A percentile compares a stretch with the other conserved stretches of the same genome.
phyloP scores from a whole-genome alignment of 2,113 vertebrate genomes.

The Gambusia affinis region DNA sequence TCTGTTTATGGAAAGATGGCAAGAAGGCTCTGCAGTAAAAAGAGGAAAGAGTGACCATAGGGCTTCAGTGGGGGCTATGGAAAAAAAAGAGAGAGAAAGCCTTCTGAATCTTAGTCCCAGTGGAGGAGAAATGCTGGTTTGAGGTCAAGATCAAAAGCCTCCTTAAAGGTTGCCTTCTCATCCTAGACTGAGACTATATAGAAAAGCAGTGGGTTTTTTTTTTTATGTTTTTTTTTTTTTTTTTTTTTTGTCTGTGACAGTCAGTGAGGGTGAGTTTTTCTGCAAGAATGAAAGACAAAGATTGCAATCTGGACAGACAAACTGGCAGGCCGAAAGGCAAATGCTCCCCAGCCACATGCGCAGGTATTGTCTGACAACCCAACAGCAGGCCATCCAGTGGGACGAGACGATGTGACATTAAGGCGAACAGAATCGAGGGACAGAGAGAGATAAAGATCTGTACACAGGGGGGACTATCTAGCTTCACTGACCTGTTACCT shows the following conservation, averaged over 20 bases:
- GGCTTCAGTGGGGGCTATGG: slow-evolving; percentile 6
- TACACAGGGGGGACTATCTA: neutral
- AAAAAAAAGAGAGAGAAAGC: neutral
- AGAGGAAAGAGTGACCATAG: slow-evolving; percentile 36
- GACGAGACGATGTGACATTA: slow-evolving; percentile 23
- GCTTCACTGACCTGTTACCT: neutral
- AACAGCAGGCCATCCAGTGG: slow-evolving; percentile 25
- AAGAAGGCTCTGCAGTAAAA: slow-evolving; percentile 53
- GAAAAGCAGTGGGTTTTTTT: slow-evolving; percentile 1
- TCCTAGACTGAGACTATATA: slow-evolving; percentile 28
- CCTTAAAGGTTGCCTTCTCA: slow-evolving; percentile 50
- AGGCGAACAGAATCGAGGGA: slow-evolving; percentile 14
- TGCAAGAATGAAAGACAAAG: slow-evolving; percentile 23
- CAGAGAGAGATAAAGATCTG: slow-evolving; percentile 6
- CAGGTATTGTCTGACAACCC: slow-evolving; percentile 32
- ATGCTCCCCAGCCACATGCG: slow-evolving; percentile 24
- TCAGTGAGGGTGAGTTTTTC: slow-evolving; percentile 14
- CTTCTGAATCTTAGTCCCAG: slow-evolving; percentile 30
- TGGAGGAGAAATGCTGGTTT: slow-evolving; percentile 34
- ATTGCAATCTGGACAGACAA: slow-evolving; percentile 34
- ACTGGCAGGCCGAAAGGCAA: slow-evolving; percentile 37
- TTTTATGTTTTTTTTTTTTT: too few species aligned
- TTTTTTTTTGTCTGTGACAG: neutral
- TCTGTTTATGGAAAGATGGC: slow-evolving; percentile 29
- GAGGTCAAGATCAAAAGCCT: slow-evolving; percentile 47